These are phyloP conservation scores for Cherax destructor DNA, from an alignment of 1,140 invertebrate genomes.

Conservation along the genomic window DNA sequence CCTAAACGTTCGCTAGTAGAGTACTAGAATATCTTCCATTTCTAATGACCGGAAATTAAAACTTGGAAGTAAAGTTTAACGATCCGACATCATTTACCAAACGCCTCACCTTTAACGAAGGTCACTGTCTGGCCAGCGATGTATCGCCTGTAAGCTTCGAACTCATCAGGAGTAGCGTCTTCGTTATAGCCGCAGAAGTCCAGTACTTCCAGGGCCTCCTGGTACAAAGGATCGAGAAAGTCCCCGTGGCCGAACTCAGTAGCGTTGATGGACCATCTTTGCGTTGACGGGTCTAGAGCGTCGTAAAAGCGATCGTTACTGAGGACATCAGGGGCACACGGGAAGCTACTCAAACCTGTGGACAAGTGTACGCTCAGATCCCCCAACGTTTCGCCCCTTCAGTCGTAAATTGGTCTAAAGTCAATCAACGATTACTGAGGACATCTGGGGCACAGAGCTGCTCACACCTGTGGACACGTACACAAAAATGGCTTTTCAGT, in stretches of 20 bases:
- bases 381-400: too few relatives aligned
- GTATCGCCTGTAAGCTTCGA: neutral
- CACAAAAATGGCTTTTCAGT: too few relatives aligned
- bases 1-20: too few relatives aligned
- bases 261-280: constrained; percentile 72
- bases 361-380: neutral
- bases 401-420: too few relatives aligned
- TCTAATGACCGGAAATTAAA: too few relatives aligned
- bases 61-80: too few relatives aligned
- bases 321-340: constrained; percentile 70
- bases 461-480: too few relatives aligned
- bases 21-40: too few relatives aligned
- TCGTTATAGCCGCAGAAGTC: constrained; percentile 26
- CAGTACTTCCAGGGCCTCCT: constrained; percentile 40
- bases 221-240: constrained; percentile 66
- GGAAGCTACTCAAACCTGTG: constrained; percentile 7
- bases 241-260: constrained; percentile 72
- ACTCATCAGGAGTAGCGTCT: neutral
- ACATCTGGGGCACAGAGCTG: too few relatives aligned
- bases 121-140: neutral
- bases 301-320: constrained; percentile 71
- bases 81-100: too few relatives aligned
- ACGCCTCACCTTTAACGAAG: constrained; percentile 31
- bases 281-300: constrained; percentile 57
- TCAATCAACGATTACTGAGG: too few relatives aligned